These are phyloP conservation scores for Chaetodon trifascialis DNA, from an alignment of 2,113 vertebrate species.

Conservation along the genomic window DNA sequence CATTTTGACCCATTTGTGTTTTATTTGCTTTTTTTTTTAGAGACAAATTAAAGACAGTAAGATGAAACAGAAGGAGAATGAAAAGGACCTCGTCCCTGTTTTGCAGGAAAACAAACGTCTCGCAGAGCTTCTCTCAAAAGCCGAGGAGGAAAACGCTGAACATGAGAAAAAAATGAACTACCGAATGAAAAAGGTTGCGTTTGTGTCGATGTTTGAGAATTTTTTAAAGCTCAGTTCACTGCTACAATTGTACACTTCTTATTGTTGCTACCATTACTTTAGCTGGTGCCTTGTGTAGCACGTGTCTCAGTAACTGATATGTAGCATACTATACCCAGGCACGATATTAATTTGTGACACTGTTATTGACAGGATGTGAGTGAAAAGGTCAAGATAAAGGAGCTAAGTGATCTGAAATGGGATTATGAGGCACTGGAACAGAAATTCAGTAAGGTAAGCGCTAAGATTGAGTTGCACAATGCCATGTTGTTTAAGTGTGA, in stretches of 20 bases:
- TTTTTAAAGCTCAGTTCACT: not conserved
- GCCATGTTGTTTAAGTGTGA: not conserved
- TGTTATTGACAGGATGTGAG: slow-evolving; percentile 79
- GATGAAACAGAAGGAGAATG: slow-evolving; percentile 78
- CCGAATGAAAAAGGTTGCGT: slow-evolving; percentile 83
- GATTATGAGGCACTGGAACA: slow-evolving; percentile 89
- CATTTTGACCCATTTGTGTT: not conserved
- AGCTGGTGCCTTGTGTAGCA: not conserved
- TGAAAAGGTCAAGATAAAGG: slow-evolving; percentile 84
- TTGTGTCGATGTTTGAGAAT: slow-evolving; percentile 71
- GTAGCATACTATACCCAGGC: not conserved
- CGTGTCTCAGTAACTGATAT: not conserved
- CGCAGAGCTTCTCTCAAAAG: slow-evolving; percentile 81
- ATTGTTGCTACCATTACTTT: not conserved
- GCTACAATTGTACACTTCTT: not conserved
- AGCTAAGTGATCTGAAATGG: slow-evolving; percentile 86
- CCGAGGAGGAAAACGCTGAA: slow-evolving; percentile 79
- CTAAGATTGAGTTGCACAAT: not conserved
- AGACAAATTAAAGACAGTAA: slow-evolving; percentile 85
- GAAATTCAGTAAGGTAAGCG: slow-evolving; percentile 87
- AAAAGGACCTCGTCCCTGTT: slow-evolving; percentile 81
- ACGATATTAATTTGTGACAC: slow-evolving; percentile 1
- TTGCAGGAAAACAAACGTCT: slow-evolving; percentile 84
- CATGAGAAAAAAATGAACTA: slow-evolving; percentile 80
- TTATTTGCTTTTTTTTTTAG: slow-evolving; percentile 71